These are phyloP conservation scores for Diplodus sargus DNA, from an alignment of 2,797 vertebrate species.

Conservation along the genomic window DNA sequence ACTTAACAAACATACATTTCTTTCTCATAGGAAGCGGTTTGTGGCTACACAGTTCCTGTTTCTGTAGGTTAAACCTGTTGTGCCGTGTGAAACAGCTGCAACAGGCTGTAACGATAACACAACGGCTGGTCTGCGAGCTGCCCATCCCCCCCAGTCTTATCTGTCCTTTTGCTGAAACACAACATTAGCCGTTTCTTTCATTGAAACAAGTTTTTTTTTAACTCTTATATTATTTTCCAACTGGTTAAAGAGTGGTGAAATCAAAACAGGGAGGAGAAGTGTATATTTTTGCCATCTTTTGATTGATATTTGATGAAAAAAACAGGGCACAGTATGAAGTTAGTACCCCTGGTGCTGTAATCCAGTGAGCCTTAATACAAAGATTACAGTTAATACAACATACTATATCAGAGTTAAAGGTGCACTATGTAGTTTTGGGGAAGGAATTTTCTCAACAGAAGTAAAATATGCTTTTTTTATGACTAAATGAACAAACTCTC, in stretches of 20 bases:
- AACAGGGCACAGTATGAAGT: background rate
- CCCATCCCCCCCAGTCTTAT: slow-evolving; percentile 50
- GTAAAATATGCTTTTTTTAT: too few species aligned
- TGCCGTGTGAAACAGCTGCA: slow-evolving; percentile 56
- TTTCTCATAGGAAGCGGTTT: background rate
- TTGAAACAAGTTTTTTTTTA: background rate
- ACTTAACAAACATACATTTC: background rate
- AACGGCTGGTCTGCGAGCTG: slow-evolving; percentile 4
- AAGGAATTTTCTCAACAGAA: too few species aligned
- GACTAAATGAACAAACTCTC: too few species aligned
- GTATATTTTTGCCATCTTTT: background rate
- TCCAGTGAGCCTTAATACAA: background rate
- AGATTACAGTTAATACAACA: background rate
- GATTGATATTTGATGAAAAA: background rate
- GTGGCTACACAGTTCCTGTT: background rate
- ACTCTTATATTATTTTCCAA: background rate
- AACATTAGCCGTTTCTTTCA: background rate
- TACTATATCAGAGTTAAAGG: background rate
- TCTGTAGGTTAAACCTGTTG: slow-evolving; percentile 11
- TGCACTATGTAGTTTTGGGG: too few species aligned
- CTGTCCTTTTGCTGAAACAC: slow-evolving; percentile 1
- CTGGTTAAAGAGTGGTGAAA: background rate
- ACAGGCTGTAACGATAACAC: slow-evolving; percentile 50
- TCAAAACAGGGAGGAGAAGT: background rate
- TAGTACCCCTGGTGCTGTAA: background rate